These are phyloP conservation scores for Pomacea maculata DNA, from an alignment of 1,140 invertebrate genomes.

Conservation along the genomic window DNA sequence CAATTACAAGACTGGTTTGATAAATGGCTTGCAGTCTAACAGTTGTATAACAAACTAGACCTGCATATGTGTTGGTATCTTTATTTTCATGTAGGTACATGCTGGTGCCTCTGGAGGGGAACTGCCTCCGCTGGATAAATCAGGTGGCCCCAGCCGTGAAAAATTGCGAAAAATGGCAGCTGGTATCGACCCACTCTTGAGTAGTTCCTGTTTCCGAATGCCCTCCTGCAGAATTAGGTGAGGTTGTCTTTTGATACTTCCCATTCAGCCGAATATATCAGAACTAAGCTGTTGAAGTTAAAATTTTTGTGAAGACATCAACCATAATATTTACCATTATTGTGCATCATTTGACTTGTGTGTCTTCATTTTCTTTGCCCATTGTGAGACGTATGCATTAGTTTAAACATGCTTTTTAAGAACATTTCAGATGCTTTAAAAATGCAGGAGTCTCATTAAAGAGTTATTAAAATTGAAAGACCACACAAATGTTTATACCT, in stretches of 20 bases:
- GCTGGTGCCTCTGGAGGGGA: constrained; percentile 13
- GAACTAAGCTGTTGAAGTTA: no score
- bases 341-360: no score
- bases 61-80: background rate
- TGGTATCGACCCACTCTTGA: constrained; percentile 44
- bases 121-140: constrained; percentile 18
- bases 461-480: no score
- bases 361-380: no score
- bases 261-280: no score
- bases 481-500: no score
- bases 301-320: no score
- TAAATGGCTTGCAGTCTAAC: background rate
- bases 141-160: constrained; percentile 11
- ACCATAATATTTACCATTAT: no score
- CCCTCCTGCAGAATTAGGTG: constrained; percentile 75
- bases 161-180: constrained; percentile 35
- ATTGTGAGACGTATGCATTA: no score
- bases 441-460: no score
- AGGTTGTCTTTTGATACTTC: background rate
- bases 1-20: background rate
- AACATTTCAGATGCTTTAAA: no score
- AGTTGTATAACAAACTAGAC: background rate
- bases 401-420: no score
- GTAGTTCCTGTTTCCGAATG: constrained; percentile 59
- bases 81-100: background rate